Evolutionary conservation across 2,113 vertebrate genomes (phyloP), one percentile per base, ranked within the genome.

Genomic region (Empidonax alnorum): DNA sequence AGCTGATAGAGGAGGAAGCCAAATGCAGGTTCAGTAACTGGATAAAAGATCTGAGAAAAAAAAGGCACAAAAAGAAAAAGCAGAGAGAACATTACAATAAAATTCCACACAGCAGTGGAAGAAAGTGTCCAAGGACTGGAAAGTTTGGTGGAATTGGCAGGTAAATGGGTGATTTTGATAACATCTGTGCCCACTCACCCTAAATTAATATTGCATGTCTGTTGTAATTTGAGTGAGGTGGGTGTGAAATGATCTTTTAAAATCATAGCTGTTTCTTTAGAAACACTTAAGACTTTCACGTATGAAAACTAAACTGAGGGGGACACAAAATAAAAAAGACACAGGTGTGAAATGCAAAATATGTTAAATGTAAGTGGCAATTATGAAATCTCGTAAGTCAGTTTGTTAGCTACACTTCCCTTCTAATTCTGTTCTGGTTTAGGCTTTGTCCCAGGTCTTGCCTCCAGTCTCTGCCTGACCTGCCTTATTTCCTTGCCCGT

Each of bases 131-230:
- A 88, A 85, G 72, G 24, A 63, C 42, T 86, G 75, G 72, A 95
- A 92, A 90, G 71, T 74, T 56, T 88, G 68, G 75, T 88, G 50
- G 55, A 77, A 42, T 41, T 92, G 84, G 55, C 73, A 94, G 84
- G 84, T 96, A 63, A 75, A 58, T 84, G 19, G 19, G 41, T 91
- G 77, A 95, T 95, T 95, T 91, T 95, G 93, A 87, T 96, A 92
- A 93, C 91, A 89, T 93, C 44, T 91, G 86, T 91, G 53, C 91
- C 84, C 81, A 76, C 14, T 87, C 56, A 65, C 13, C 17, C 69
- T 78, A 37, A 84, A 86, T 84, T 65, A 84, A 44, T 75, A 78
- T 72, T 68, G 39, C 62, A 78, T 0, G 0, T 75, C 19, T 68
- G 8, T n/a, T 84, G 31, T 52, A 55, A 74, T 78, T 39, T 59